Base-by-base conservation (phyloP, 1,140 invertebrate genomes). In the Olivierus martensii region DNA sequence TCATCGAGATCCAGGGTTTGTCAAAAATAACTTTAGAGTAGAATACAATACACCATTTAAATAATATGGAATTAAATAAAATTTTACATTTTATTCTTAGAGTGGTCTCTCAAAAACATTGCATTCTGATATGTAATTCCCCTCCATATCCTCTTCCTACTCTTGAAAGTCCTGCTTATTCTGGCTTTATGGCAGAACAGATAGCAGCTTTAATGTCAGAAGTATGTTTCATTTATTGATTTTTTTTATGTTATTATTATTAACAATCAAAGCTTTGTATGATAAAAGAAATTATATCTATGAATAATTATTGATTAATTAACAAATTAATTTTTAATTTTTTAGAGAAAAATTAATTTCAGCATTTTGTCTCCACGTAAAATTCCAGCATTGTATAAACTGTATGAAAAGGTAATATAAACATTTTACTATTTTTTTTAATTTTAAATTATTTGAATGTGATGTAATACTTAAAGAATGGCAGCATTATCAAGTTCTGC, bases 91-190 rank as follows among this genome's bases (percentile, higher is more conserved):
- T 54, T 34, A 28, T 51, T 12, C 11, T 17, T 11, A 17, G 18
- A 55, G 52, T 38, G 17, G 45, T 41, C 35, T 50, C 51, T 10
- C 77, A 82, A 61, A 79, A 80, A 49, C 87, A 94, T 69, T 88
- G 89, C 61, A 81, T 96, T 50, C 69, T 94, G 9, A 76, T 95
- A 19, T 92, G 87, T 65, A 93, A 91, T 67, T 93, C 89, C n/a
- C 83, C 87, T 7, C 89, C 89, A 0, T 95, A 94, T 67, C 77
- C 81, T 46, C 77, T 88, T 54, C 82, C 83, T 19, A 84, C 87
- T 19, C 79, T 79, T 65, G 89, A 94, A 68, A 80, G 79, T 56
- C 61, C 61, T 61, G 71, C 75, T 22, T 89, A 82, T 71, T 69
- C 75, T 54, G 80, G 84, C 41, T 76, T 82, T 61, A 78, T 75